Percentiles rank a stretch among this genome's conserved stretches.
phyloP scores from a whole-genome alignment of 2,888 invertebrate species.

The Adelphocoris suturalis region DNA sequence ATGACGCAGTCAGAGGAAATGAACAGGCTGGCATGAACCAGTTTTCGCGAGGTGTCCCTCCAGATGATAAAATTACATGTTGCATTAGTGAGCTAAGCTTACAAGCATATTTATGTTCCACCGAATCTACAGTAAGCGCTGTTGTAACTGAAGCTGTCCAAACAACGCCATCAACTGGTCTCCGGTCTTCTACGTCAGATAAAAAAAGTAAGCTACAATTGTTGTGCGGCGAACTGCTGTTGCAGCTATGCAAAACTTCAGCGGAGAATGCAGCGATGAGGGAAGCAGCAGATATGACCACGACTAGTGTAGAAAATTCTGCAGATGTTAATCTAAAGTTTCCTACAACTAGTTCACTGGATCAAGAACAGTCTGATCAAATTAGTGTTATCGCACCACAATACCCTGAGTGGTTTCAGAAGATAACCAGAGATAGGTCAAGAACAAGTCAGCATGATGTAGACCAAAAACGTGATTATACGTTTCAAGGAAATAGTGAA shows the following conservation, averaged over 20 bases:
- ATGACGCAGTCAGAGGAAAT: neutral
- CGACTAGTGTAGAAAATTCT: neutral
- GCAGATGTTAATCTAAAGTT: neutral
- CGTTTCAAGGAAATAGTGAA: neutral
- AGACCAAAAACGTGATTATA: neutral
- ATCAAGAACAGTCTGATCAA: neutral
- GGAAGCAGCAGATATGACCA: neutral
- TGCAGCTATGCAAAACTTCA: neutral
- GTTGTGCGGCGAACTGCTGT: neutral
- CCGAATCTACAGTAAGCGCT: neutral
- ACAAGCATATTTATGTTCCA: neutral
- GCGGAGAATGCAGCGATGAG: neutral
- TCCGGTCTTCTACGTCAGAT: neutral
- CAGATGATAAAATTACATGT: neutral
- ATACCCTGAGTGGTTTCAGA: neutral
- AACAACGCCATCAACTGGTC: neutral
- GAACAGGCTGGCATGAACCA: neutral
- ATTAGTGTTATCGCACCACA: neutral
- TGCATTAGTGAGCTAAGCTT: neutral
- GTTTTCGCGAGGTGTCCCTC: neutral
- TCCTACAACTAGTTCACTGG: neutral
- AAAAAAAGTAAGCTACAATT: neutral
- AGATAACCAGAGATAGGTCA: neutral
- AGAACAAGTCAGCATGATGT: neutral
- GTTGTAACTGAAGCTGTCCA: conserved; percentile 24